A percentile compares a stretch with the other conserved stretches of the same genome.
These are phyloP conservation scores for Gobius niger DNA, from an alignment of 2,113 vertebrate species.

Conservation along the genomic window DNA sequence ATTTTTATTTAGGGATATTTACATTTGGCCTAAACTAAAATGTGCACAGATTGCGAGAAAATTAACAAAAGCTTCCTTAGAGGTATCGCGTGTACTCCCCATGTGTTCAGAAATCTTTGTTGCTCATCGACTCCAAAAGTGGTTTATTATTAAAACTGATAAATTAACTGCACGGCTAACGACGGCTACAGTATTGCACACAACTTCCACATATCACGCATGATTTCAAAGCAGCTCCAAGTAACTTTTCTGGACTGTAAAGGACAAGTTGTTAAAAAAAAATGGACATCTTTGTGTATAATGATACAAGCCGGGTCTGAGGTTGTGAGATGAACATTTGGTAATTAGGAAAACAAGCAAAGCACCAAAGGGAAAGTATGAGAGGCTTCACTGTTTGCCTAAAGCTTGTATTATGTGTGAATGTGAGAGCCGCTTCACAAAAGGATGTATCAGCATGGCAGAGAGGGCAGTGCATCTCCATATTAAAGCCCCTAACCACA, in stretches of 20 bases:
- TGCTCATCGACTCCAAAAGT: constrained; percentile 54
- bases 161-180: constrained; percentile 64
- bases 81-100: constrained; percentile 2
- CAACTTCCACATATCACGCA: constrained; percentile 47
- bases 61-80: constrained; percentile 24
- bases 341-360: no score
- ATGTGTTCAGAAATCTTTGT: constrained; percentile 19
- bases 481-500: no score
- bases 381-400: no score
- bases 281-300: no score
- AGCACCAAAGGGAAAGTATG: no score
- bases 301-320: no score
- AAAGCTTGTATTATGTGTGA: no score
- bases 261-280: no score
- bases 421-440: no score
- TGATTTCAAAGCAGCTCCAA: constrained; percentile 7
- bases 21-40: background rate
- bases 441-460: no score
- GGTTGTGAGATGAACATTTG: no score
- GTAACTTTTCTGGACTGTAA: background rate
- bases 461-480: no score
- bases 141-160: constrained; percentile 59
- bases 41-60: constrained; percentile 2
- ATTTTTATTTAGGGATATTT: constrained; percentile 5
- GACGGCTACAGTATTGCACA: constrained; percentile 67